phyloP scores from a whole-genome alignment of 92 coral and sea anemone genomes.

The Actinostola sp. region DNA sequence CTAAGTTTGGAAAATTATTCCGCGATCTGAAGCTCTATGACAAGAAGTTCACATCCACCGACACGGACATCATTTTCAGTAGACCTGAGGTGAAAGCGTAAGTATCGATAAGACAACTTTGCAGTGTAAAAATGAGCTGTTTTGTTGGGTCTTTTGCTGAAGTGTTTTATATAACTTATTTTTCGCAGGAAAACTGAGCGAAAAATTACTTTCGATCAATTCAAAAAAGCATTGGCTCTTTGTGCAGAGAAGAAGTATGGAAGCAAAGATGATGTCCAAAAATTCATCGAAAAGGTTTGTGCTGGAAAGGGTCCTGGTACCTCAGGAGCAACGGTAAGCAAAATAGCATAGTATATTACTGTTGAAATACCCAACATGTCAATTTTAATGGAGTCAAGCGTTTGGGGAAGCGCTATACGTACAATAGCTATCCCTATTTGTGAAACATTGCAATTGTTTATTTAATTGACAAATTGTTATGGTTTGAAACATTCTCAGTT shows the following conservation, averaged over 20 bases:
- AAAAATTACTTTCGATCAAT: slow-evolving; percentile 71
- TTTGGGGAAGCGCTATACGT: no score
- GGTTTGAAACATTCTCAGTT: no score
- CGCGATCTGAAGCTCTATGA: slow-evolving; percentile 83
- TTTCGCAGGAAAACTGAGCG: slow-evolving; percentile 81
- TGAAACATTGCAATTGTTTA: no score
- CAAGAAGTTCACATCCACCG: slow-evolving; percentile 82
- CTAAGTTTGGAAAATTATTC: slow-evolving; percentile 86
- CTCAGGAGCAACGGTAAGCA: slow-evolving; percentile 84
- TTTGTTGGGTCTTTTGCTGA: no score
- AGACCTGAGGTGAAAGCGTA: slow-evolving; percentile 92
- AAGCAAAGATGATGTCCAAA: slow-evolving; percentile 42
- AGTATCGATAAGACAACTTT: no score
- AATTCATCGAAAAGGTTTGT: slow-evolving; percentile 67
- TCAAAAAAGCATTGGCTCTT: slow-evolving; percentile 69
- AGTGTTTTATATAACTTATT: background rate
- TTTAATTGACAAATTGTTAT: no score
- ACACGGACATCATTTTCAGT: slow-evolving; percentile 91
- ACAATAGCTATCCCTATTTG: no score
- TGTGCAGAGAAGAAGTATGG: slow-evolving; percentile 89
- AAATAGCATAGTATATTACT: no score
- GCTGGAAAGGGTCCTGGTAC: slow-evolving; percentile 87
- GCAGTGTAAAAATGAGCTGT: no score
- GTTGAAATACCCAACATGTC: no score
- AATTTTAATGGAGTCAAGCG: no score